A percentile compares a stretch with the other conserved stretches of the same genome.
Conservation (phyloP, 2,113 vertebrate species). For the Corythoichthys haematopterus region DNA sequence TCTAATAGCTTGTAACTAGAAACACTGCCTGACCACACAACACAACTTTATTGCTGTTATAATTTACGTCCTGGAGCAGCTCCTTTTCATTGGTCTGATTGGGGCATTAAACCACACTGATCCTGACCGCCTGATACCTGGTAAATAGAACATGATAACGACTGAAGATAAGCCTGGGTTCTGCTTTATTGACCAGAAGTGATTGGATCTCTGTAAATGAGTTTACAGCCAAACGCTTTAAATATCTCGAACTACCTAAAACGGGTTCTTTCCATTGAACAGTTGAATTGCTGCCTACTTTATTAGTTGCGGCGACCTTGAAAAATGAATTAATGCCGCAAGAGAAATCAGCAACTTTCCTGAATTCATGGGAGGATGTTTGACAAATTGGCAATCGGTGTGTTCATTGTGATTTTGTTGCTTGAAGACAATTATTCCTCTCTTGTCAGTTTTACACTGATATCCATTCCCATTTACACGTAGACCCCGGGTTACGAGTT, state of each 20-base stretch:
- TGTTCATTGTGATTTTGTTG: no score
- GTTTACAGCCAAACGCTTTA: slow-evolving; percentile 3
- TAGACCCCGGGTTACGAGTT: no score
- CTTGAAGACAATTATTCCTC: no score
- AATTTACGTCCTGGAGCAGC: slow-evolving; percentile 20
- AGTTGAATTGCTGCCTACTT: slow-evolving; percentile 1
- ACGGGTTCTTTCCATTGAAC: neutral
- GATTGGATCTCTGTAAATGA: slow-evolving; percentile 17
- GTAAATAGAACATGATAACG: slow-evolving; percentile 8
- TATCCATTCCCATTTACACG: no score
- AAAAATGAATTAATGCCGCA: slow-evolving; percentile 7
- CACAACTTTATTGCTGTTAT: slow-evolving; percentile 26
- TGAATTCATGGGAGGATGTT: no score
- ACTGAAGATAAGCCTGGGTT: neutral
- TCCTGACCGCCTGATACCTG: slow-evolving; percentile 22
- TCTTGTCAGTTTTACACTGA: no score
- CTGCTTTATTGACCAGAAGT: slow-evolving; percentile 34
- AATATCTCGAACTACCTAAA: slow-evolving; percentile 1
- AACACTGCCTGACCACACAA: slow-evolving; percentile 21
- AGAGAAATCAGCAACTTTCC: neutral
- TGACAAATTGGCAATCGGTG: no score
- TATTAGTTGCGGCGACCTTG: neutral
- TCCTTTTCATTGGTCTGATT: slow-evolving; percentile 39
- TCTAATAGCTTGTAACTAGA: slow-evolving; percentile 23
- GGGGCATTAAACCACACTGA: slow-evolving; percentile 27